Percentiles rank a stretch among this genome's conserved stretches.
Conservation (phyloP, 1,140 invertebrate species). For the Macrotrachela quadricornifera region DNA sequence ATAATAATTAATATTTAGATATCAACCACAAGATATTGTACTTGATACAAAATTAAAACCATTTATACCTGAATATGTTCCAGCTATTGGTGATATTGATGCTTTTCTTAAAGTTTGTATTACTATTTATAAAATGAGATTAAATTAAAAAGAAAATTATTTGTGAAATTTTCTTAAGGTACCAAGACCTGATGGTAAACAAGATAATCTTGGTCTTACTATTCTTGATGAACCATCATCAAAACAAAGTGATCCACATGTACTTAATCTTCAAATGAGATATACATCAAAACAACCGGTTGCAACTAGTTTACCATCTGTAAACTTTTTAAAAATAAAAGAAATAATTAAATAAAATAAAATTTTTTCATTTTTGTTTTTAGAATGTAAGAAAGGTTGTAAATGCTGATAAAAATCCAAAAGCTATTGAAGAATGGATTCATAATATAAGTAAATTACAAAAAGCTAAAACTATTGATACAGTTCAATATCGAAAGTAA, state of each 20-base stretch:
- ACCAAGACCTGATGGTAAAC: constrained; percentile 48
- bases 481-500: constrained; percentile 57
- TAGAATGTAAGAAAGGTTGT: constrained; percentile 61
- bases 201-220: constrained; percentile 51
- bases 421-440: constrained; percentile 77
- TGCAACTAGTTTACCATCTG: constrained; percentile 16
- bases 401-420: constrained; percentile 58
- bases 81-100: constrained; percentile 90
- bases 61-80: constrained; percentile 87
- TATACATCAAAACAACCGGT: constrained; percentile 51
- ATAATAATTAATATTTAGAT: constrained; percentile 39
- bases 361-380: constrained; percentile 9
- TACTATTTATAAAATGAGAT: background rate
- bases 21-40: constrained; percentile 71
- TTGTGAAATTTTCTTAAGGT: constrained; percentile 32
- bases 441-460: constrained; percentile 70
- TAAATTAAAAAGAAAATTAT: background rate
- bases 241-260: constrained; percentile 76
- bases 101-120: constrained; percentile 62
- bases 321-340: background rate
- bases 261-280: constrained; percentile 70
- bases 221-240: constrained; percentile 81
- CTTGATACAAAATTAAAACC: constrained; percentile 70
- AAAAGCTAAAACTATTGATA: constrained; percentile 55
- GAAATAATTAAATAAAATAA: background rate